Base-by-base conservation (phyloP, 2,888 invertebrate species). In the Pseudococcus viburni region DNA sequence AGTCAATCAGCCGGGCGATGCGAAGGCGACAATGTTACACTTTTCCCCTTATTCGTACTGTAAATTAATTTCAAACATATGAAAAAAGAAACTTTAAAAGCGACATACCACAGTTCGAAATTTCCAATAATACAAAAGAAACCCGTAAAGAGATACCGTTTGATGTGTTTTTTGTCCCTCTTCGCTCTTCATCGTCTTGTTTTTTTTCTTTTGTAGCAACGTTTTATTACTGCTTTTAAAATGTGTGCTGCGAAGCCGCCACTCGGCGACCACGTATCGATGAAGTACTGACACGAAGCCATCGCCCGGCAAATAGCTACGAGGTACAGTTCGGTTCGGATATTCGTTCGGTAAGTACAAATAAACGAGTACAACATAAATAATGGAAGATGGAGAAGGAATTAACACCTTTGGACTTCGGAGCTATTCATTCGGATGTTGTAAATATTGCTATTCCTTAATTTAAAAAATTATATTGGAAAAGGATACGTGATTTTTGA, bases 101-200 rank as follows among this genome's bases (percentile, higher is more conserved):
- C n/a, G 6, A 19, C n/a, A 59, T 59, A 19, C 59, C 59, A 55
- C 17, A 19, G 5, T 19, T 9, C 19, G 59, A 59, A n/a, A 59
- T 59, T 59, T 59, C 59, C 59, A 59, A 59, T 59, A 59, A 59
- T 59, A 59, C 59, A 59, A 59, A 59, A 59, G 59, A 59, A 59
- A 59, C 59, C 59, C 59, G 59, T 59, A 59, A 59, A 59, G 11
- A 59, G 59, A 59, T 59, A 59, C 59, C 59, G 59, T 59, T 59
- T 59, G 59, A 59, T 59, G 59, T 59, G n/a, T 59, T 59, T 59
- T 59, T 59, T 59, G 26, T 33, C 26, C 26, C 26, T 33, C 26
- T 33, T 33, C 26, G 26, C 26, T 33, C 26, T 33, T 33, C 26
- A 2, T 1, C 26, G 26, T 33, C 26, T 33, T 3, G 26, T 6